phyloP scores from a whole-genome alignment of 2,888 invertebrate species.

The Philhelius pedissequus region DNA sequence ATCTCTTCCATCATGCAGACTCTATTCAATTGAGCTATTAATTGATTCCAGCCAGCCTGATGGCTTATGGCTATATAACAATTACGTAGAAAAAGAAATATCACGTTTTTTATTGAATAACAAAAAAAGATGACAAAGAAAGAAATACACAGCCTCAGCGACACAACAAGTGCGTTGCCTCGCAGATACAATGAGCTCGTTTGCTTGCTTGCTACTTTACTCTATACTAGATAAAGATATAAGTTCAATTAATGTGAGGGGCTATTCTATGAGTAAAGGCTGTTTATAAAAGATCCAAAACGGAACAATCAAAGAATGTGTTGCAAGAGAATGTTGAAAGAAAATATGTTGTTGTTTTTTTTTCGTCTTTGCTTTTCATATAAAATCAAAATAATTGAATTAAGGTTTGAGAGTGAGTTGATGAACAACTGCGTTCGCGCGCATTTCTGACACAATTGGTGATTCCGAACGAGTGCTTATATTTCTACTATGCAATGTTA shows the following conservation, averaged over 20 bases:
- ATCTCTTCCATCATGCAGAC: constrained; percentile 49
- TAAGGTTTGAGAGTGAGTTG: background rate
- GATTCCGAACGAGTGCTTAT: constrained; percentile 8
- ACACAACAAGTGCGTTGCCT: constrained; percentile 16
- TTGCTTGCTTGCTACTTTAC: background rate
- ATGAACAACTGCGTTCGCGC: constrained; percentile 20
- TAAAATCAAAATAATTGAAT: constrained; percentile 27
- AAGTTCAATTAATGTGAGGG: constrained; percentile 38
- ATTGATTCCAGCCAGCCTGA: constrained; percentile 50
- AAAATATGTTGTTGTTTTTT: background rate
- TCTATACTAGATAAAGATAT: constrained; percentile 31
- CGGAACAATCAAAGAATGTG: background rate
- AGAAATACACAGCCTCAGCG: background rate
- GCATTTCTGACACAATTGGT: constrained; percentile 36
- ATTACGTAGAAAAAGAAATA: background rate
- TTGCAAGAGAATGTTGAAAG: background rate
- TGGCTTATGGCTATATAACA: background rate
- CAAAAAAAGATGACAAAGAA: constrained; percentile 53
- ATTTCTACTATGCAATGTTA: constrained; percentile 20
- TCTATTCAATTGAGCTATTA: constrained; percentile 63
- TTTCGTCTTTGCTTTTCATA: background rate
- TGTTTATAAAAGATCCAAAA: constrained; percentile 13
- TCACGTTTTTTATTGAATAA: constrained; percentile 49
- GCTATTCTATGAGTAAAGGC: background rate
- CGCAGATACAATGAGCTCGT: background rate